These are phyloP conservation scores for Lepidotrigona ventralis DNA, from an alignment of 1,140 invertebrate species.

Conservation along the genomic window DNA sequence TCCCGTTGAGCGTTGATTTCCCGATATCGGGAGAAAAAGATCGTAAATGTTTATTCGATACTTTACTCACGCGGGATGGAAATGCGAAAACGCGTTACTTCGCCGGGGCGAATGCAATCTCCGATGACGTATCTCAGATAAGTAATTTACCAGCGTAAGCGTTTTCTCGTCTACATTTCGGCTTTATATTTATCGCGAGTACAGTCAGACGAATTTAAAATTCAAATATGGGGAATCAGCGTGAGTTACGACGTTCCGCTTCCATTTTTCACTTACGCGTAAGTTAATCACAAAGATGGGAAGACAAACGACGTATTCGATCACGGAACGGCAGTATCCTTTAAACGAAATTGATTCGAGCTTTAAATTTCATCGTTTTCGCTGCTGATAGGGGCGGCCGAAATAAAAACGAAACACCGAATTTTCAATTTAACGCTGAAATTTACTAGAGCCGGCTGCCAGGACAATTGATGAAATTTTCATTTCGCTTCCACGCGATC, in stretches of 20 bases:
- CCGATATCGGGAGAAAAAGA: neutral
- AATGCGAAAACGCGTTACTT: slow-evolving; percentile 30
- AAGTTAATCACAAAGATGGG: slow-evolving; percentile 16
- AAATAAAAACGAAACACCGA: neutral
- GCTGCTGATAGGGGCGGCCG: neutral
- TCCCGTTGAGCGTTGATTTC: neutral
- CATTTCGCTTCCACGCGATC: neutral
- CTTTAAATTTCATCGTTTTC: neutral
- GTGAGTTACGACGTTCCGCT: slow-evolving; percentile 16
- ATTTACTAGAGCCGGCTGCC: neutral
- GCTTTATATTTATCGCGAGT: slow-evolving; percentile 29
- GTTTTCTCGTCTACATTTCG: slow-evolving; percentile 5
- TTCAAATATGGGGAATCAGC: slow-evolving; percentile 38
- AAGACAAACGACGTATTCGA: slow-evolving; percentile 14
- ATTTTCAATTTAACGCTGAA: neutral
- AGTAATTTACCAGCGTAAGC: slow-evolving; percentile 45
- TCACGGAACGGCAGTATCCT: neutral
- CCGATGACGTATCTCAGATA: slow-evolving; percentile 29
- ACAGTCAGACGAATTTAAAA: slow-evolving; percentile 22
- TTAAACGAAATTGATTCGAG: neutral
- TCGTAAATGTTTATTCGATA: slow-evolving; percentile 38
- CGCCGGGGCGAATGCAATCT: slow-evolving; percentile 8
- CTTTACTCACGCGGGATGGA: neutral
- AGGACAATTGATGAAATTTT: neutral
- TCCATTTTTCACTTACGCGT: slow-evolving; percentile 40